Percentiles rank a stretch among this genome's conserved stretches.
phyloP scores from a whole-genome alignment of 23 tunicate genomes.

The Trididemnum clinides region DNA sequence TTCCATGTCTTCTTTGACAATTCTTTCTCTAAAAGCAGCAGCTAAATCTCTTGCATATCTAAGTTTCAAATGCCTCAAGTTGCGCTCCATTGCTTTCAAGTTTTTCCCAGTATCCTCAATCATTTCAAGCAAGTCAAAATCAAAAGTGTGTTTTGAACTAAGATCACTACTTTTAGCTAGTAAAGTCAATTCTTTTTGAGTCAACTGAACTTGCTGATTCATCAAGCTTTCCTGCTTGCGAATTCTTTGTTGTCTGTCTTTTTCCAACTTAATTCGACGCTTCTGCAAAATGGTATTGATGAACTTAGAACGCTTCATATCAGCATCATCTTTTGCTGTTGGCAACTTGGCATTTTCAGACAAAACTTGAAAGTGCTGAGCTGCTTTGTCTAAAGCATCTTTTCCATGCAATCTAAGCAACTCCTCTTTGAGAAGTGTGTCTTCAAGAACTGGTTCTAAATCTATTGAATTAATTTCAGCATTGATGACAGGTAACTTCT shows the following conservation, averaged over 20 bases:
- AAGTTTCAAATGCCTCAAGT: neutral
- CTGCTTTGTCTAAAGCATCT: constrained; percentile 7
- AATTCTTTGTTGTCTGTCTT: constrained; percentile 1
- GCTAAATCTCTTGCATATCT: neutral
- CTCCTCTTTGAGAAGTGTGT: neutral
- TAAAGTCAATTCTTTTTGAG: constrained; percentile 7
- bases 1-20: neutral
- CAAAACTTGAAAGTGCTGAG: neutral
- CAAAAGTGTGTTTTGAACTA: neutral
- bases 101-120: constrained; percentile 3
- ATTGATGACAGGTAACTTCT: neutral
- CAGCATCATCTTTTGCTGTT: neutral
- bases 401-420: neutral
- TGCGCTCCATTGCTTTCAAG: constrained; percentile 6
- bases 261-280: neutral
- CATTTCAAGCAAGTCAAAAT: neutral
- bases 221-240: neutral
- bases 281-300: neutral
- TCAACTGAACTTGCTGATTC: neutral
- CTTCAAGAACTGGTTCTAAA: neutral
- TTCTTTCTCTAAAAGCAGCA: neutral
- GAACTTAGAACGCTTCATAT: neutral
- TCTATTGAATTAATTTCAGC: neutral
- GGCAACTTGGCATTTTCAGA: neutral
- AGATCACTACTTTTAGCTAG: neutral